A percentile compares a stretch with the other conserved stretches of the same genome.
phyloP scores from a whole-genome alignment of 2,888 invertebrate genomes.

The Coenonympha arcania region DNA sequence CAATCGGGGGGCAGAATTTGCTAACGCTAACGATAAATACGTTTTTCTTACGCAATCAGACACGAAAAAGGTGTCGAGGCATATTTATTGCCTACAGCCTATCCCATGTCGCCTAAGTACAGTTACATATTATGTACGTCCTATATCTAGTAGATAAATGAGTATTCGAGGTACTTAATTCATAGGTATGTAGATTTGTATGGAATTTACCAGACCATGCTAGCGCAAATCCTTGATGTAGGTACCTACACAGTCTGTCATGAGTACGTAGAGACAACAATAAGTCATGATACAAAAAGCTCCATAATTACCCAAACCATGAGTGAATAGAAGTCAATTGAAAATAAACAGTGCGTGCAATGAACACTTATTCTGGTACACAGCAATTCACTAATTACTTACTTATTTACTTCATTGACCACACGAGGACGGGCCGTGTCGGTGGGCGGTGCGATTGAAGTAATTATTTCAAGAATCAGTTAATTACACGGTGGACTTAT shows the following conservation, averaged over 20 bases:
- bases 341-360: conserved; percentile 34
- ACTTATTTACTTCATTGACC: conserved; percentile 1
- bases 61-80: too few species aligned
- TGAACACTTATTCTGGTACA: conserved; percentile 26
- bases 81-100: too few species aligned
- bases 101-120: too few species aligned
- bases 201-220: background rate
- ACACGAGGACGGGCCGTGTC: conserved; percentile 13
- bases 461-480: conserved; percentile 10
- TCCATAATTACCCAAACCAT: conserved; percentile 9
- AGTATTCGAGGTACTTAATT: too few species aligned
- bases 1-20: too few species aligned
- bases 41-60: too few species aligned
- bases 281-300: background rate
- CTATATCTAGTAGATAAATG: too few species aligned
- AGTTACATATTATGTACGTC: too few species aligned
- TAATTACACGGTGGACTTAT: conserved; percentile 14
- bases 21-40: too few species aligned
- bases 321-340: conserved; percentile 13
- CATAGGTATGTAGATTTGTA: too few species aligned
- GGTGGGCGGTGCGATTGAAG: conserved; percentile 4
- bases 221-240: background rate
- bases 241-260: background rate
- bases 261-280: too few species aligned
- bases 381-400: conserved; percentile 15